Conservation (phyloP, 2,797 vertebrate genomes). For the Gallinago solitaria region DNA sequence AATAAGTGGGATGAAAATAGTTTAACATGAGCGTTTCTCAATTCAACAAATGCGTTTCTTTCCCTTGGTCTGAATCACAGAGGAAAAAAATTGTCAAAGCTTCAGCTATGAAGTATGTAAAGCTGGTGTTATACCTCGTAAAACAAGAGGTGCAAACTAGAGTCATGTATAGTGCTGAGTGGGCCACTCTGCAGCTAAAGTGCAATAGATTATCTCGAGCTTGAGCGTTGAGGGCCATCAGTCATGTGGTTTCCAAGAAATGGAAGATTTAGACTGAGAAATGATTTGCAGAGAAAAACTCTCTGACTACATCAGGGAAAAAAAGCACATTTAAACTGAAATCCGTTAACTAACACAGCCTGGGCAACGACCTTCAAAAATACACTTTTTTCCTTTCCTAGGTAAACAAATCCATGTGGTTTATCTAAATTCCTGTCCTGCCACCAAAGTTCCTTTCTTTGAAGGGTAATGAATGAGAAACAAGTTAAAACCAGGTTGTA, state of each 20-base stretch:
- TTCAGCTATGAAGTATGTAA: background rate
- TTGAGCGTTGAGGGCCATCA: background rate
- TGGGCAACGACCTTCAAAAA: background rate
- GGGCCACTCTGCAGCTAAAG: conserved; percentile 38
- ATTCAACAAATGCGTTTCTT: background rate
- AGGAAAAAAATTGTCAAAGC: conserved; percentile 1
- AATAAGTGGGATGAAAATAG: conserved; percentile 20
- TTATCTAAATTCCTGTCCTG: conserved; percentile 1
- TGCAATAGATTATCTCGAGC: conserved; percentile 23
- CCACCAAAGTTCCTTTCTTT: background rate
- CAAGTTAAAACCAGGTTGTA: background rate
- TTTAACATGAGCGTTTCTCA: background rate
- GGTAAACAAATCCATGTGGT: background rate
- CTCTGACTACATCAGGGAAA: background rate
- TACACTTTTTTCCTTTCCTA: background rate
- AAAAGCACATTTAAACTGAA: background rate
- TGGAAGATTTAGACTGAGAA: conserved; percentile 29
- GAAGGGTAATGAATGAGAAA: background rate
- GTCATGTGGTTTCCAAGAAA: conserved; percentile 58
- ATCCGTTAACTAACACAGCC: background rate
- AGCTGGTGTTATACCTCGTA: background rate
- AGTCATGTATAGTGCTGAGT: conserved; percentile 36
- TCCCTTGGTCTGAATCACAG: background rate
- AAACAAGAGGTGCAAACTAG: conserved; percentile 37
- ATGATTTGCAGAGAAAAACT: conserved; percentile 13